phyloP scores from a whole-genome alignment of 2,113 vertebrate species.

The Salvelinus fontinalis region DNA sequence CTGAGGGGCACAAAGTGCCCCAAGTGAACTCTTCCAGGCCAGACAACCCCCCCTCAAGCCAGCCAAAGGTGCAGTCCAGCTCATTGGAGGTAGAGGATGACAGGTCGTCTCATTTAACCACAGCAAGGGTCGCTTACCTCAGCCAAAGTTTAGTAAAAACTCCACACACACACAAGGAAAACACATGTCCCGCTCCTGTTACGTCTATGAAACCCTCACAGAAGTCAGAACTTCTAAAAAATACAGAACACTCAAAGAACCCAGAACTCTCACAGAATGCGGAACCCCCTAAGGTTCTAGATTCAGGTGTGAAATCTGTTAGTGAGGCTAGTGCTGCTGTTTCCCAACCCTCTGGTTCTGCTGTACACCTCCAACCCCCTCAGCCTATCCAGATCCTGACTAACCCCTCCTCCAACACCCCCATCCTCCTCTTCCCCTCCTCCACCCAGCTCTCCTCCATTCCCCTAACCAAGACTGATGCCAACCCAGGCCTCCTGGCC shows the following conservation, averaged over 20 bases:
- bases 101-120: conserved; percentile 2
- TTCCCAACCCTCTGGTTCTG: conserved; percentile 17
- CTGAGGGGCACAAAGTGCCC: conserved; percentile 72
- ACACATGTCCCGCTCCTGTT: conserved; percentile 5
- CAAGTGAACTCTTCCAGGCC: conserved; percentile 56
- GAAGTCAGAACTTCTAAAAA: conserved; percentile 20
- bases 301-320: conserved; percentile 13
- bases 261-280: conserved; percentile 8
- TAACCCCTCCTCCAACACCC: conserved; percentile 57
- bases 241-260: conserved; percentile 31
- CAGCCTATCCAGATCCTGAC: conserved; percentile 69
- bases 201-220: conserved; percentile 34
- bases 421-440: conserved; percentile 52
- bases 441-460: conserved; percentile 56
- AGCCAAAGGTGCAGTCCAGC: conserved; percentile 1
- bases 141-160: conserved; percentile 52
- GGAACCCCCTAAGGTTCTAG: conserved; percentile 1
- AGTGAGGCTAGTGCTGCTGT: conserved; percentile 1
- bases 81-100: conserved; percentile 6
- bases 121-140: neutral
- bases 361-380: conserved; percentile 18
- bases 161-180: conserved; percentile 27
- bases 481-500: conserved; percentile 43
- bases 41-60: conserved; percentile 27
- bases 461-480: conserved; percentile 14